These are phyloP conservation scores for Dromas ardeola DNA, from an alignment of 2,113 vertebrate species.

Conservation along the genomic window DNA sequence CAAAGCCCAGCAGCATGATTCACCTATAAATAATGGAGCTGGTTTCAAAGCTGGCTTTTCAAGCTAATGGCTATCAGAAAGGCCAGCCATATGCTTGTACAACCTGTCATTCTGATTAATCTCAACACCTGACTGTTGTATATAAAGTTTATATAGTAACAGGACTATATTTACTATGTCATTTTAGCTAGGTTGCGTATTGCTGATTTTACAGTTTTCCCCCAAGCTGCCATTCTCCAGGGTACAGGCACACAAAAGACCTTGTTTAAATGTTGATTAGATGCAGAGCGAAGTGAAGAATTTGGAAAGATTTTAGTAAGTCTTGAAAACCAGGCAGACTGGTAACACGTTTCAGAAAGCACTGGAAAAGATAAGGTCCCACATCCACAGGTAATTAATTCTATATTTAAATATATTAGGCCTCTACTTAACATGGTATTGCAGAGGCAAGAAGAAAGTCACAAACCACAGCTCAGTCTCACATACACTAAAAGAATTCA, in stretches of 20 bases:
- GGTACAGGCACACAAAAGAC: background rate
- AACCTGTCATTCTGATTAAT: slow-evolving; percentile 53
- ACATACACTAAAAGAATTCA: background rate
- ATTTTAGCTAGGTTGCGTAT: background rate
- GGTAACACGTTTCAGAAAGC: background rate
- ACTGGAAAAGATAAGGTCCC: background rate
- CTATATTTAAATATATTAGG: background rate
- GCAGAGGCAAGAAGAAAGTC: background rate
- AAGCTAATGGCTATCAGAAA: slow-evolving; percentile 43
- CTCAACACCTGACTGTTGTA: slow-evolving; percentile 36
- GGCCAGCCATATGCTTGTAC: slow-evolving; percentile 44
- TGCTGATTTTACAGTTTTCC: slow-evolving; percentile 34
- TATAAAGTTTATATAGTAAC: slow-evolving; percentile 39
- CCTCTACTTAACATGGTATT: background rate
- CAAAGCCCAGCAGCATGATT: slow-evolving; percentile 32
- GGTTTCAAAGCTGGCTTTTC: slow-evolving; percentile 37
- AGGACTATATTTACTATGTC: background rate
- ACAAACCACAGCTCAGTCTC: slow-evolving; percentile 4
- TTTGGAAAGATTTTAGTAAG: background rate
- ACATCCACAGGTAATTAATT: background rate
- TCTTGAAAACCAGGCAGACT: background rate
- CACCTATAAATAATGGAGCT: background rate
- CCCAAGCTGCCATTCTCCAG: background rate
- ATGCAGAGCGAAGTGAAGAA: background rate
- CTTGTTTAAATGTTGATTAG: background rate